Evolutionary conservation across 2,797 vertebrate species (phyloP).

Genomic region (Salarias fasciatus): DNA sequence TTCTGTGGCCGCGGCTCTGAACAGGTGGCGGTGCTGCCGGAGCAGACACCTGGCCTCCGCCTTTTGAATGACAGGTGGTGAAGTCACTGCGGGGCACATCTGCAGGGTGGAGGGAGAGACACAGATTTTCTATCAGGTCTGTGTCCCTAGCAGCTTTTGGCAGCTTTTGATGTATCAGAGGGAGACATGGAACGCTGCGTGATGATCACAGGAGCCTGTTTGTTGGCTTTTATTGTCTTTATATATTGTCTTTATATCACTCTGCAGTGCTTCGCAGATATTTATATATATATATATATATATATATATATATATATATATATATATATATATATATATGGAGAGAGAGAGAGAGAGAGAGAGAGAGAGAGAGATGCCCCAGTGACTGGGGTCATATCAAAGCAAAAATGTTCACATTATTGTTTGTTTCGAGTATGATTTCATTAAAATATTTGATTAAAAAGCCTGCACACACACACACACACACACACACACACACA

Average conservation of each 20-base stretch:
- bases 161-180: conserved; percentile 57
- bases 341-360: too few species aligned
- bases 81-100: conserved; percentile 69
- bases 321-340: too few species aligned
- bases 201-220: conserved; percentile 11
- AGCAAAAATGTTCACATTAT: background rate
- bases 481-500: background rate
- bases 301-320: too few species aligned
- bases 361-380: conserved; percentile 11
- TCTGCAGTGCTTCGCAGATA: background rate
- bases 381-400: conserved; percentile 13
- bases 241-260: conserved; percentile 3
- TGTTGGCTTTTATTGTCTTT: conserved; percentile 6
- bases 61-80: conserved; percentile 74
- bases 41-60: conserved; percentile 67
- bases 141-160: conserved; percentile 47
- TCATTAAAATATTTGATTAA: conserved; percentile 16
- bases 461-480: conserved; percentile 22
- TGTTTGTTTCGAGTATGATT: conserved; percentile 19
- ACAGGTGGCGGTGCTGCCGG: conserved; percentile 61
- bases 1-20: conserved; percentile 19
- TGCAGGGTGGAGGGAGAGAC: conserved; percentile 36
- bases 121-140: conserved; percentile 43
- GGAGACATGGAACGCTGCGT: conserved; percentile 26
- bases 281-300: too few species aligned